Conservation (phyloP, 2,113 vertebrate genomes). For the Empidonax traillii region DNA sequence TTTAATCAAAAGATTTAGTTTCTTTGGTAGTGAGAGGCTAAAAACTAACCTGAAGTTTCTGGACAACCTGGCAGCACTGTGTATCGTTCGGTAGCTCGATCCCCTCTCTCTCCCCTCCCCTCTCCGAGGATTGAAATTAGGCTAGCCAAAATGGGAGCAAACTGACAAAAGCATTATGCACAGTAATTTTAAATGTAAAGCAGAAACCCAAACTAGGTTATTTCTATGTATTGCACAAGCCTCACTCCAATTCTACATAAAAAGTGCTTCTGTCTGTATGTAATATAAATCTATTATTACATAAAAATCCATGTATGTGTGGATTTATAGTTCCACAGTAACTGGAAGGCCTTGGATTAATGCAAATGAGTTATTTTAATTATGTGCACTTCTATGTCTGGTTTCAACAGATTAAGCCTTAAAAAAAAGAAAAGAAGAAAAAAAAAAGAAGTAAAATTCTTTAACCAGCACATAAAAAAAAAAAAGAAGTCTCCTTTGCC, state of each 20-base stretch:
- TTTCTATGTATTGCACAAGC: not conserved
- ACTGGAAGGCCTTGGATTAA: conserved; percentile 40
- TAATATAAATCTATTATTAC: not conserved
- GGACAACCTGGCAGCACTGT: not conserved
- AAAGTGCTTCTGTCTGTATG: not conserved
- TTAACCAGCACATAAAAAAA: conserved; percentile 30
- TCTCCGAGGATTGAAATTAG: not conserved
- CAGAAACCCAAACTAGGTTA: not conserved
- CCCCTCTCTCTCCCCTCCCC: not conserved
- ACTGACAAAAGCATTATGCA: not conserved
- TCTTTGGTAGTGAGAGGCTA: not conserved
- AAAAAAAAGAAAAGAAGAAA: not conserved
- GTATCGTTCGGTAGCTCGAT: not conserved
- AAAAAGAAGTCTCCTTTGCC: conserved; percentile 22
- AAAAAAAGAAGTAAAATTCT: not conserved
- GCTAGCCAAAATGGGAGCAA: conserved; percentile 7
- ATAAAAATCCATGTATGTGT: not conserved
- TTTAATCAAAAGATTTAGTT: not conserved
- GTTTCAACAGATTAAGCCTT: conserved; percentile 62
- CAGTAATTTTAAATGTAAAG: not conserved
- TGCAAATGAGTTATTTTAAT: conserved; percentile 63
- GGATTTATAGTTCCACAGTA: conserved; percentile 33
- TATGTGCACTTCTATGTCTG: conserved; percentile 28
- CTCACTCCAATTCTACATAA: not conserved
- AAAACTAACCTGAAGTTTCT: not conserved